Percentiles rank a stretch among this genome's conserved stretches.
These are phyloP conservation scores for Tetragnatha versicolor DNA, from an alignment of 1,140 invertebrate genomes.

Conservation along the genomic window DNA sequence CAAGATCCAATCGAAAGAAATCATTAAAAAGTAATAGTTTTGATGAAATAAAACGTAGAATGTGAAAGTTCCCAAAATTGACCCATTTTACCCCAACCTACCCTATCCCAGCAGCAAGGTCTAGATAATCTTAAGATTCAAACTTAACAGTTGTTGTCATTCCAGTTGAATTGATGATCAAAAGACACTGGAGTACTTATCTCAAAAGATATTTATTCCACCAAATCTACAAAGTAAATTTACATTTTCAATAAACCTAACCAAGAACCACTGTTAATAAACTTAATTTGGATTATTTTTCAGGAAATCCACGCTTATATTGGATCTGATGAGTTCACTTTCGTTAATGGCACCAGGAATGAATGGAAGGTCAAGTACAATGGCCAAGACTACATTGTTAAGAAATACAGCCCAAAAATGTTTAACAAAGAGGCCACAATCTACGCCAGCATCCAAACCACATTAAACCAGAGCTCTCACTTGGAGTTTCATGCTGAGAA, in stretches of 20 bases:
- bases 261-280: background rate
- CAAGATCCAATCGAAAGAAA: too few relatives aligned
- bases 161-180: too few relatives aligned
- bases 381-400: background rate
- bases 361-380: slow-evolving; percentile 4
- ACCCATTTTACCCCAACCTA: too few relatives aligned
- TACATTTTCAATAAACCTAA: background rate
- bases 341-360: background rate
- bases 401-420: background rate
- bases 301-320: slow-evolving; percentile 26
- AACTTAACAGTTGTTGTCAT: too few relatives aligned
- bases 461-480: background rate
- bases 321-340: background rate
- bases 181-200: too few relatives aligned
- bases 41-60: too few relatives aligned
- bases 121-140: too few relatives aligned
- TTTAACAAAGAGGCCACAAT: background rate
- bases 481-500: background rate
- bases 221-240: too few relatives aligned
- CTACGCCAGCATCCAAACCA: background rate
- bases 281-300: background rate
- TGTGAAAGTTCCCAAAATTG: too few relatives aligned
- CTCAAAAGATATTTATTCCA: too few relatives aligned
- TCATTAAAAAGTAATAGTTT: too few relatives aligned
- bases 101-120: too few relatives aligned